phyloP scores from a whole-genome alignment of 2,888 invertebrate genomes.

The Alcis repandata region DNA sequence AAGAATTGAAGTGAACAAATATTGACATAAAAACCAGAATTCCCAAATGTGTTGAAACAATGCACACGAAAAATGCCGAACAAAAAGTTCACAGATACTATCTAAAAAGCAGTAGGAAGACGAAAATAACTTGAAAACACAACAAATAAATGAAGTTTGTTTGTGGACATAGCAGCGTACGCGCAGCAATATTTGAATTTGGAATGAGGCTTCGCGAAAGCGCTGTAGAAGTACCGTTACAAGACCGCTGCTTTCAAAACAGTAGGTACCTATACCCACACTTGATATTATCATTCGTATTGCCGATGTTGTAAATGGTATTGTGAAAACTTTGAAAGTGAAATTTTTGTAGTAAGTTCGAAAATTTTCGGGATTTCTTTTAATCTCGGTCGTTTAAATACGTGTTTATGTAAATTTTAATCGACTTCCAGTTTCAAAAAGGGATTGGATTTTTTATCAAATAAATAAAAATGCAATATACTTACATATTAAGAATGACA shows the following conservation, averaged over 20 bases:
- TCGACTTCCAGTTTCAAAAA: background rate
- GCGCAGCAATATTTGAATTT: conserved; percentile 70
- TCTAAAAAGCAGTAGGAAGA: conserved; percentile 40
- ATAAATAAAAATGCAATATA: too few relatives aligned
- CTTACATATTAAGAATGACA: too few relatives aligned
- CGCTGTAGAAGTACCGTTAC: conserved; percentile 76
- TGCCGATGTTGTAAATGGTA: conserved; percentile 16
- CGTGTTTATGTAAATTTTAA: background rate
- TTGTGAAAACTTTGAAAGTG: conserved; percentile 29
- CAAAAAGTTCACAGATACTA: conserved; percentile 40
- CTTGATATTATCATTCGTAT: conserved; percentile 19
- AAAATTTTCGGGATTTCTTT: background rate
- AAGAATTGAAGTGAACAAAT: background rate
- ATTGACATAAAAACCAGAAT: conserved; percentile 9
- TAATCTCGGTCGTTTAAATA: background rate
- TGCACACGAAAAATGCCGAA: conserved; percentile 14
- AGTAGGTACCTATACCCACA: conserved; percentile 16
- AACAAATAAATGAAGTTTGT: conserved; percentile 56
- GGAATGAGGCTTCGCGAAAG: conserved; percentile 74
- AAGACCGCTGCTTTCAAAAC: conserved; percentile 63
- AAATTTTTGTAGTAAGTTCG: conserved; percentile 11
- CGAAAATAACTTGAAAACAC: conserved; percentile 42
- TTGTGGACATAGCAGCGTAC: conserved; percentile 67
- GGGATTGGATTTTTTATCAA: too few relatives aligned
- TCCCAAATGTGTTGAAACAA: conserved; percentile 8